Base-by-base conservation (phyloP, 2,113 vertebrate genomes). In the Entelurus aequoreus region DNA sequence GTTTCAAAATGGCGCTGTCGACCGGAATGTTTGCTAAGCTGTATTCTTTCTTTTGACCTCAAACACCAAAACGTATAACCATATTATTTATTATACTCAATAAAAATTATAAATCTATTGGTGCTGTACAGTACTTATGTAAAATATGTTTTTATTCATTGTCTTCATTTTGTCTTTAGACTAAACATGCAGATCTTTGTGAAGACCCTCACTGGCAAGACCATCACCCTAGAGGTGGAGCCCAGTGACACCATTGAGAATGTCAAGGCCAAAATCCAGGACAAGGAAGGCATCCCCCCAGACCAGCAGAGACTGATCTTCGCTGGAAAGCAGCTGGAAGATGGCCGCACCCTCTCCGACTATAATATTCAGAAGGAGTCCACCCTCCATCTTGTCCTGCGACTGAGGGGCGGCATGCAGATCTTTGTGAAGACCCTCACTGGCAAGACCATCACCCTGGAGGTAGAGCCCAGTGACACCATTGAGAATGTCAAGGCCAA, bases 1-100 rank as follows among this genome's bases (percentile, higher is more conserved):
- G 67, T 54, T 66, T 82, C 83, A 88, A 88, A 88, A 88, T 88
- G 86, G 84, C 84, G 86, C 74, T 61, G 40, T 10, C 15, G 8
- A 0, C 62, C 47, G 11, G 6, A 68, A 74, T 72, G 62, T 68
- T 65, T 38, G 47, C 52, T n/a, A 10, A 37, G 6, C 11, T 40
- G 1, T 28, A 28, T 28, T 28, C 28, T 28, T 28, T 28, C 10
- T 6, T 11, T 4, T n/a, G 53, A 37, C 35, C 4, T 11, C 11
- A 12, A 10, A 21, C 19, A 10, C 11, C 12, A 8, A 10, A 12
- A 54, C 21, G 6, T 5, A 7, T 6, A 10, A 37, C 10, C 28
- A 28, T 2, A 28, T 3, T 1, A 28, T 28, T 28, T 28, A 28
- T 28, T 28, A 28, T 28, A 28, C 28, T 28, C 28, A 28, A 28